Evolutionary conservation across 2,888 invertebrate genomes (phyloP), one percentile per base, ranked within the genome.

Genomic region (Harpagoxenus sublaevis): DNA sequence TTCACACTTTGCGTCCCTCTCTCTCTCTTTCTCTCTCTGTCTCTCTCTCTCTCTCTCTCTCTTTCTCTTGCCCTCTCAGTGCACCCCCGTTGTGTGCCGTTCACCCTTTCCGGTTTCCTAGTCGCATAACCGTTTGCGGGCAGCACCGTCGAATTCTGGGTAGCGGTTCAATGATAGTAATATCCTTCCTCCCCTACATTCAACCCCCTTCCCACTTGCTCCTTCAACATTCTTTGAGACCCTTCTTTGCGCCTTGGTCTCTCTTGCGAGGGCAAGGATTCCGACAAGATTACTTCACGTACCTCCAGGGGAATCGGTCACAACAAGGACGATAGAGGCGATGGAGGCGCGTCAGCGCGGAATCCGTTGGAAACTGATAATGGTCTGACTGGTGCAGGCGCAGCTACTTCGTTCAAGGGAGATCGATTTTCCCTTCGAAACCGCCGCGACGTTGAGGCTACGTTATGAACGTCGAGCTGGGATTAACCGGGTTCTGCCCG

Each of bases 91-190:
- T 85, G 85, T 84, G 66, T 77, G 28, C 53, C 79, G 71, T 71
- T 88, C 88, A 88, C 89, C 89, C 87, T 91, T 89, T 88, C 87
- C 65, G 79, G 82, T 85, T 55, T 86, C 89, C 90, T 89, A 86
- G 90, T 90, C 91, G 92, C 93, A 92, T 91, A 90, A 90, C 88
- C 91, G 87, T 89, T 87, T 92, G 86, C 89, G 84, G 92, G 94
- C 94, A 94, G 94, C 94, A 94, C 94, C 91, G 92, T 92, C 91
- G 92, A 93, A 91, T 93, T 94, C 94, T 91, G 88, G 90, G 84
- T 87, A 84, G 88, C 92, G 73, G 93, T 94, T 94, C 94, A 92
- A 94, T 94, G 93, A 94, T 93, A 94, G 91, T 87, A 89, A 87
- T 51, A 74, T 78, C 74, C 81, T 83, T 62, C 71, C 89, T 73